These are phyloP conservation scores for Mesembrinibis cayennensis DNA, from an alignment of 2,113 vertebrate species.

Conservation along the genomic window DNA sequence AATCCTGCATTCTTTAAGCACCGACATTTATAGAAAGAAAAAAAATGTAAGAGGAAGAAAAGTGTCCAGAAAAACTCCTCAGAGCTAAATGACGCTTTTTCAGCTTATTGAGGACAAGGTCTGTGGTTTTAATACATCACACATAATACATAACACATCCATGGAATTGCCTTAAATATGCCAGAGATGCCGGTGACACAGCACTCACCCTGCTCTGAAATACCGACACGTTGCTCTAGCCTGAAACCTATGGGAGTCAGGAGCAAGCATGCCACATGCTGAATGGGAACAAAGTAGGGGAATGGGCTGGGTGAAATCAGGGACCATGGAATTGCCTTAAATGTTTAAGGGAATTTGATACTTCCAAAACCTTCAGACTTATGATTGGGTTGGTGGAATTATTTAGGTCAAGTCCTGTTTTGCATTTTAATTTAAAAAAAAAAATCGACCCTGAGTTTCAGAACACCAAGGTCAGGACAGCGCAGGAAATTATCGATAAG, in stretches of 20 bases:
- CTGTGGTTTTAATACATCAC: background rate
- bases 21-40: constrained; percentile 6
- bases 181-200: background rate
- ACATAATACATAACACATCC: too few relatives aligned
- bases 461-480: background rate
- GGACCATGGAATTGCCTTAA: background rate
- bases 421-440: background rate
- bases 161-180: too few relatives aligned
- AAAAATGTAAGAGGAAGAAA: background rate
- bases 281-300: background rate
- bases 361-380: background rate
- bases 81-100: constrained; percentile 1
- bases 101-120: background rate
- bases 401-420: background rate
- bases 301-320: background rate
- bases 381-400: background rate
- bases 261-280: background rate
- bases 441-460: background rate
- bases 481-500: background rate
- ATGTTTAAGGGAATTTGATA: background rate
- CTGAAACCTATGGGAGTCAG: background rate
- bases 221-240: background rate
- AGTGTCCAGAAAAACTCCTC: background rate
- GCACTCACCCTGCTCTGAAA: background rate
- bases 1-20: background rate